These are phyloP conservation scores for Ibidorhyncha struthersii DNA, from an alignment of 2,113 vertebrate species.

Conservation along the genomic window DNA sequence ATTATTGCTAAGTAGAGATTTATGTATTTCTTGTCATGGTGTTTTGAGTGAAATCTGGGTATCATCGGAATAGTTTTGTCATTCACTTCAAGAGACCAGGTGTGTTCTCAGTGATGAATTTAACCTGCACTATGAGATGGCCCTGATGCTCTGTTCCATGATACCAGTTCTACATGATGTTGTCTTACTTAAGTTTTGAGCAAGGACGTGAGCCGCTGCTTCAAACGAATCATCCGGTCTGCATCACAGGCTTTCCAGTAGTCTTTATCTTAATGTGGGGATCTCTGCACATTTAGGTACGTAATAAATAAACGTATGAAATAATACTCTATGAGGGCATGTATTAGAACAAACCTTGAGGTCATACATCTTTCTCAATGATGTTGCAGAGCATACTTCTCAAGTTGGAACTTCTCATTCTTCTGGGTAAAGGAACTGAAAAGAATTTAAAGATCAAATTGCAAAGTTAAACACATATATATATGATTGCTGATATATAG, in stretches of 20 bases:
- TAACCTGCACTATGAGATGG: accelerated
- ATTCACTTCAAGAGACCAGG: accelerated
- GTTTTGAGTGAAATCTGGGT: not conserved
- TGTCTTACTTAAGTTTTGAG: not conserved
- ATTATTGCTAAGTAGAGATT: not conserved
- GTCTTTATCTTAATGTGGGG: not conserved
- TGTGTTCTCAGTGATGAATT: not conserved
- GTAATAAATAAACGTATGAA: not conserved
- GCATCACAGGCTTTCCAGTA: not conserved
- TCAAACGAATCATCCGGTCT: not conserved
- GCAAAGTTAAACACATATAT: not conserved
- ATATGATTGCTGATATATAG: not conserved
- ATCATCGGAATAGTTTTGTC: not conserved
- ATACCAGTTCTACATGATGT: accelerated
- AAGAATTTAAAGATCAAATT: not conserved
- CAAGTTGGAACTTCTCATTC: not conserved
- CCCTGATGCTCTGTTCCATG: not conserved
- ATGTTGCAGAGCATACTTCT: not conserved
- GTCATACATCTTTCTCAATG: not conserved
- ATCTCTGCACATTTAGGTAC: not conserved
- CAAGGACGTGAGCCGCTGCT: not conserved
- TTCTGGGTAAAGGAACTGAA: not conserved
- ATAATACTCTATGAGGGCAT: too few relatives aligned
- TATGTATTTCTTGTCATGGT: not conserved
- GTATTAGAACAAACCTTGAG: not conserved